Evolutionary conservation across 2,797 vertebrate species (phyloP), one percentile per base, ranked within the genome.

Genomic region (Buphagus erythrorhynchus): DNA sequence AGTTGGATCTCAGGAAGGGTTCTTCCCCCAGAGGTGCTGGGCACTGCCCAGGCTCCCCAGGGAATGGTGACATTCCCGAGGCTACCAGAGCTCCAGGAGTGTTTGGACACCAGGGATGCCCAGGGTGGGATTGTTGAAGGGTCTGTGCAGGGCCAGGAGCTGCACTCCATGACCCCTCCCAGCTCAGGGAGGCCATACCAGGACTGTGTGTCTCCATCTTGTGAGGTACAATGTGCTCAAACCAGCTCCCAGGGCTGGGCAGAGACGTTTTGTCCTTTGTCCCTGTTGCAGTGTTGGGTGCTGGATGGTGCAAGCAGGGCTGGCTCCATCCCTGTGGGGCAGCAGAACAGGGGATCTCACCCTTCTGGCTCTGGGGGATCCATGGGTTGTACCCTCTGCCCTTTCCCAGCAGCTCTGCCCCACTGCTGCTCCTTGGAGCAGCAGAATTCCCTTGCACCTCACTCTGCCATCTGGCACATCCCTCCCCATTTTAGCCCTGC

Each of bases 191-290:
- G 36, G 46, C 58, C 13, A 7, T 74, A 65, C 69, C 12, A 2
- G 2, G 12, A 6, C 11, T 16, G 33, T 3, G 18, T 4, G 5
- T 25, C 51, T 19, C 45, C 29, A 11, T 6, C 29, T 4, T 0
- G 0, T 5, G 57, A 35, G 35, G 45, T 13, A 1, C 46, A n/a
- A 2, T 0, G 2, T 14, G 35, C 71, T 51, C 24, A 0, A 9
- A 18, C 5, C 33, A 4, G 19, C 14, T 33, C 45, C 45, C 38
- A 22, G 45, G 28, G 28, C 54, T 43, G 33, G 3, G 36, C 82
- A 31, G 25, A 22, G n/a, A n/a, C n/a, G n/a, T n/a, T n/a, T n/a
- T 16, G 40, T 40, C 14, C 40, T 40, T 40, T 40, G 40, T 40
- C 40, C 40, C 15, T 40, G 40, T 40, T 40, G n/a, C n/a, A n/a